These are phyloP conservation scores for Sminthurinus signatus DNA, from an alignment of 1,140 invertebrate species.

Conservation along the genomic window DNA sequence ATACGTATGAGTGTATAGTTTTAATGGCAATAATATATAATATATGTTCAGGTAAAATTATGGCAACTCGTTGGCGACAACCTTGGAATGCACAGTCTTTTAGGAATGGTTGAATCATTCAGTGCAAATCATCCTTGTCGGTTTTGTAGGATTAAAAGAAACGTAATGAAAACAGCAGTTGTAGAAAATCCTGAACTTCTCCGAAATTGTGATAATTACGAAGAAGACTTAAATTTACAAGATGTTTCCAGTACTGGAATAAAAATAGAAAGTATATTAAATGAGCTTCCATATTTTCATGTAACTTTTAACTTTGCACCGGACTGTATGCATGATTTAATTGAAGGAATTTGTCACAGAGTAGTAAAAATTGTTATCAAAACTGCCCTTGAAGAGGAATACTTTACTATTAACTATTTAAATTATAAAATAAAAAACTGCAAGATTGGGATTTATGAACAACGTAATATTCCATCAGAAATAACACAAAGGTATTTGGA, in stretches of 20 bases:
- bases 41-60: too few relatives aligned
- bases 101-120: background rate
- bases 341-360: too few relatives aligned
- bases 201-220: background rate
- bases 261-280: background rate
- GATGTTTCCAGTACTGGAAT: background rate
- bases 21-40: too few relatives aligned
- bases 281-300: slow-evolving; percentile 1
- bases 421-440: background rate
- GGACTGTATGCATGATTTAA: slow-evolving; percentile 1
- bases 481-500: too few relatives aligned
- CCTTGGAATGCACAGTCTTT: background rate
- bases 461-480: too few relatives aligned
- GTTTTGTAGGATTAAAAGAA: background rate
- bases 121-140: background rate
- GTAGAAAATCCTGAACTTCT: too few relatives aligned
- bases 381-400: background rate
- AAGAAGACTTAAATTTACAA: background rate
- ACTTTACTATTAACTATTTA: background rate
- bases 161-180: too few relatives aligned
- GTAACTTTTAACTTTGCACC: background rate
- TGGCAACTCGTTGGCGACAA: too few relatives aligned
- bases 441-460: too few relatives aligned
- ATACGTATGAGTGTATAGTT: too few relatives aligned
- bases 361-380: background rate